Percentiles rank a stretch among this genome's conserved stretches.
These are phyloP conservation scores for Drosophila ochracea DNA, from an alignment of 2,888 invertebrate genomes.

Conservation along the genomic window DNA sequence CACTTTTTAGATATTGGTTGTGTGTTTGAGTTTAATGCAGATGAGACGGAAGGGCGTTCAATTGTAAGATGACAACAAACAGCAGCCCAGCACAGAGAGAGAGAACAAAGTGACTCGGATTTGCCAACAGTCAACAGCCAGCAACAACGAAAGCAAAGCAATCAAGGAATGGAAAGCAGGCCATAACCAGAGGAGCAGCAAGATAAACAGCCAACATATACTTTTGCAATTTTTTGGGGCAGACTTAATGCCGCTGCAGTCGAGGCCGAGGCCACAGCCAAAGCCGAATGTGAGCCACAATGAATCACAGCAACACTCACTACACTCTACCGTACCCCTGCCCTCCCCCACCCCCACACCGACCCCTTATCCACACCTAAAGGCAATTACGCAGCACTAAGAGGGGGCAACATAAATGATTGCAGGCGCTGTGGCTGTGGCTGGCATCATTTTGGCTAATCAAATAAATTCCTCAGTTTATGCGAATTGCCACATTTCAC, in stretches of 20 bases:
- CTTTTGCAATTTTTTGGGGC: constrained; percentile 28
- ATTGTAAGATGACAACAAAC: constrained; percentile 8
- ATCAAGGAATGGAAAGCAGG: neutral
- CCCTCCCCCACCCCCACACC: neutral
- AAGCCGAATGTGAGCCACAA: constrained; percentile 11
- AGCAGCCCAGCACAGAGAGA: neutral
- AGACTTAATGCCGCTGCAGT: constrained; percentile 33
- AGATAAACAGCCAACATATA: constrained; percentile 28
- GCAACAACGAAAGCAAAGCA: constrained; percentile 10
- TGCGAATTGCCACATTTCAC: constrained; percentile 58
- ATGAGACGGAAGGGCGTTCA: constrained; percentile 9
- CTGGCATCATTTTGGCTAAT: constrained; percentile 43
- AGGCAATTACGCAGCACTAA: constrained; percentile 43
- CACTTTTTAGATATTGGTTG: neutral
- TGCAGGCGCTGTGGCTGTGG: constrained; percentile 34
- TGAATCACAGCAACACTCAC: constrained; percentile 26
- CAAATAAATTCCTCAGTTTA: constrained; percentile 70
- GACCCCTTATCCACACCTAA: neutral
- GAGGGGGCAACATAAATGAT: constrained; percentile 45
- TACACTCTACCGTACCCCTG: neutral
- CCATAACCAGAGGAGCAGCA: neutral
- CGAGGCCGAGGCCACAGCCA: neutral
- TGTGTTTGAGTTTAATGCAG: neutral
- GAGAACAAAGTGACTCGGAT: constrained; percentile 32
- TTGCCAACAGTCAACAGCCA: constrained; percentile 22